Evolutionary conservation across 2,888 invertebrate species (phyloP).

Genomic region (Escarpia spicata): DNA sequence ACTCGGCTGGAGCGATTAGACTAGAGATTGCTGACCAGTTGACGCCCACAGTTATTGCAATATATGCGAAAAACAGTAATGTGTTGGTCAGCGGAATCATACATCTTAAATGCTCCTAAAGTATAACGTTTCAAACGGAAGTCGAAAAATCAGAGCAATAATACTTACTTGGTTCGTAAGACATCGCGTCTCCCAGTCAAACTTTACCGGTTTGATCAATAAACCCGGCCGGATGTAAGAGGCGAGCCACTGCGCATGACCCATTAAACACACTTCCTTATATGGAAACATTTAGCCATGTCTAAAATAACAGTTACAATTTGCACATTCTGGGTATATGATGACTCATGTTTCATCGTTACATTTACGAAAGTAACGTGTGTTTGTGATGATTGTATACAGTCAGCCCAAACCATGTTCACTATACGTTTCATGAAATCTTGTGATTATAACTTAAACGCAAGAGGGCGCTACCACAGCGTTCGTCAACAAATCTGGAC

Average conservation of each 20-base stretch:
- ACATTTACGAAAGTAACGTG: neutral
- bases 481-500: neutral
- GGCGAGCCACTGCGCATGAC: neutral
- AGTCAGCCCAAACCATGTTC: neutral
- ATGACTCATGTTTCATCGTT: neutral
- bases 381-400: neutral
- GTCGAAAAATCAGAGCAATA: neutral
- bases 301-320: neutral
- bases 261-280: constrained; percentile 3
- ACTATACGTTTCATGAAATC: neutral
- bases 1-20: neutral
- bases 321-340: neutral
- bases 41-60: constrained; percentile 2
- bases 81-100: neutral
- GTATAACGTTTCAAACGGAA: neutral
- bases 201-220: constrained; percentile 13
- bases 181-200: neutral
- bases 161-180: neutral
- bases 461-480: neutral
- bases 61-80: neutral
- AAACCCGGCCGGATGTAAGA: neutral
- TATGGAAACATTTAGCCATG: neutral
- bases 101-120: neutral
- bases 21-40: neutral
- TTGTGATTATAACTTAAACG: neutral